Evolutionary conservation across 2,113 vertebrate genomes (phyloP).

Genomic region (Bombycilla garrulus): DNA sequence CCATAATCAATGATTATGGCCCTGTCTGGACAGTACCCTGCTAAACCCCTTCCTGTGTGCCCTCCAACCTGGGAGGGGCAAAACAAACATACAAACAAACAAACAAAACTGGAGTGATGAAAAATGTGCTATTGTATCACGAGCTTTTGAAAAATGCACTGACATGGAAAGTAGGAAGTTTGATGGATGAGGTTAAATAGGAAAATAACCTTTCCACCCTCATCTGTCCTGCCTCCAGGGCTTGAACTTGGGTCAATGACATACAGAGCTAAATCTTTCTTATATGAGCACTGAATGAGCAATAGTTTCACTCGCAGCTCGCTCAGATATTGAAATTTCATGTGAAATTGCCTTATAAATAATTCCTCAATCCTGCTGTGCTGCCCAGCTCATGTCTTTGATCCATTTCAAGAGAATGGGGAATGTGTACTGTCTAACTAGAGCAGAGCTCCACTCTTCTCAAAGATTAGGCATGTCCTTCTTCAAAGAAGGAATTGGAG

Average conservation of each 20-base stretch:
- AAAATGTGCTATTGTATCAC: neutral
- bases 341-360: slow-evolving; percentile 40
- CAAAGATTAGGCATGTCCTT: neutral
- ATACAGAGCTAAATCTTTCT: neutral
- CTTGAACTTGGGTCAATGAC: neutral
- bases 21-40: neutral
- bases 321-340: slow-evolving; percentile 3
- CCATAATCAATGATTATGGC: neutral
- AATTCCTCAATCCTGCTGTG: neutral
- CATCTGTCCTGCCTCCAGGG: neutral
- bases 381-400: neutral
- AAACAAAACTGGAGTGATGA: neutral
- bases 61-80: neutral
- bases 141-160: neutral
- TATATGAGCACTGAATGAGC: slow-evolving; percentile 2
- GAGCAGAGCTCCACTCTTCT: neutral
- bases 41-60: neutral
- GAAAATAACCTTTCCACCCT: neutral
- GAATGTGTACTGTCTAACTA: neutral
- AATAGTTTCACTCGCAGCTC: neutral
- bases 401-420: neutral
- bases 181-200: slow-evolving; percentile 8
- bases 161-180: neutral
- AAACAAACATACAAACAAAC: neutral
- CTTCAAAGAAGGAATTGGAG: neutral